These are phyloP conservation scores for Scaptomyza tumidula DNA, from an alignment of 2,888 invertebrate species.

Conservation along the genomic window DNA sequence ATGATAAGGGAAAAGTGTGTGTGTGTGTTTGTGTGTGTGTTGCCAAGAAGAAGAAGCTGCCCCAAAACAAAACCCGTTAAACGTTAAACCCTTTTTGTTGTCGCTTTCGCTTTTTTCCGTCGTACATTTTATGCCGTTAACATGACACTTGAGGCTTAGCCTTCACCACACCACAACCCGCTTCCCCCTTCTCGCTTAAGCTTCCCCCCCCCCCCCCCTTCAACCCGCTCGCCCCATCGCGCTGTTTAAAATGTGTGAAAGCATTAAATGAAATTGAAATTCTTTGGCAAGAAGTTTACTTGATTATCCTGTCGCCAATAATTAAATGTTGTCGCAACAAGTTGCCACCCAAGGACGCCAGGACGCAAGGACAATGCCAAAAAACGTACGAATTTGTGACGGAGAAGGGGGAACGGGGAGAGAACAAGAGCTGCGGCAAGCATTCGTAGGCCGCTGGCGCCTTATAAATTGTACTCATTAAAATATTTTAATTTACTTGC, in stretches of 20 bases:
- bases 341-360: constrained; percentile 50
- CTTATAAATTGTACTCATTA: constrained; percentile 81
- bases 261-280: constrained; percentile 79
- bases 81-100: constrained; percentile 51
- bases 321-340: constrained; percentile 78
- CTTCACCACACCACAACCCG: background rate
- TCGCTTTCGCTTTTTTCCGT: constrained; percentile 34
- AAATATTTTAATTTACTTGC: constrained; percentile 80
- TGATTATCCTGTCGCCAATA: constrained; percentile 79
- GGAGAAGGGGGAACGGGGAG: background rate
- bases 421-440: background rate
- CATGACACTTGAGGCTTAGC: constrained; percentile 76
- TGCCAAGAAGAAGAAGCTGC: constrained; percentile 5
- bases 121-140: constrained; percentile 65
- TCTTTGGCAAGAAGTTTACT: constrained; percentile 80
- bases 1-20: constrained; percentile 47
- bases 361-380: constrained; percentile 20
- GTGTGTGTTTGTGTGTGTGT: background rate
- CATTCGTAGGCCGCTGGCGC: constrained; percentile 41
- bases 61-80: background rate
- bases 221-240: background rate
- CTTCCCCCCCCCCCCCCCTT: background rate
- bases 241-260: constrained; percentile 67
- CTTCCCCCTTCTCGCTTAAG: background rate
- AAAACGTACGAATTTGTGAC: background rate